phyloP scores from a whole-genome alignment of 2,113 vertebrate species.

The Anas platyrhynchos region DNA sequence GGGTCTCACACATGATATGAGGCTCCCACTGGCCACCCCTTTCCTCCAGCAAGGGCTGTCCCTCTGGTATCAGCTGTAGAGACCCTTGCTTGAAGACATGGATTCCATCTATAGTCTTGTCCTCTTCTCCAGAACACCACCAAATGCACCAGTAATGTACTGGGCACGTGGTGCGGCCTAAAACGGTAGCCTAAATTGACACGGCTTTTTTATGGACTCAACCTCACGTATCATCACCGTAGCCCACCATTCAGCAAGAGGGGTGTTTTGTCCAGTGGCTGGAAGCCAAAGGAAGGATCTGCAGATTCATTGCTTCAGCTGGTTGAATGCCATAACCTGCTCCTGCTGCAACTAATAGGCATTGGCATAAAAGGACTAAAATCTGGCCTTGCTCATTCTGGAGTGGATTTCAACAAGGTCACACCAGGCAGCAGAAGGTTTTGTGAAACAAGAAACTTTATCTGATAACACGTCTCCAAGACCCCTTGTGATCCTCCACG shows the following conservation, averaged over 20 bases:
- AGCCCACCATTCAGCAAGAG: neutral
- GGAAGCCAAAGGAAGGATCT: neutral
- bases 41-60: neutral
- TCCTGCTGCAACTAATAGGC: neutral
- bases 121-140: neutral
- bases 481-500: neutral
- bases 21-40: neutral
- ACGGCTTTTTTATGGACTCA: neutral
- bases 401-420: neutral
- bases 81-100: neutral
- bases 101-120: neutral
- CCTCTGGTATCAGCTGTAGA: neutral
- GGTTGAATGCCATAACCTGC: neutral
- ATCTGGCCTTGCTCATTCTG: neutral
- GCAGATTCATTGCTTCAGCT: neutral
- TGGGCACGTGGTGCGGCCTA: neutral
- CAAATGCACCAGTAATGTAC: too few relatives aligned
- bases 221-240: neutral
- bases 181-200: neutral
- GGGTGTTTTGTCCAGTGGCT: neutral
- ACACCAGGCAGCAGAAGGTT: neutral
- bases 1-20: accelerated
- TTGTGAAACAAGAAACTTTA: neutral
- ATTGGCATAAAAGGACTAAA: neutral
- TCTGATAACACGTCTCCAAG: neutral